These are phyloP conservation scores for Drosophila leontia DNA, from an alignment of 1,140 invertebrate genomes.

Conservation along the genomic window DNA sequence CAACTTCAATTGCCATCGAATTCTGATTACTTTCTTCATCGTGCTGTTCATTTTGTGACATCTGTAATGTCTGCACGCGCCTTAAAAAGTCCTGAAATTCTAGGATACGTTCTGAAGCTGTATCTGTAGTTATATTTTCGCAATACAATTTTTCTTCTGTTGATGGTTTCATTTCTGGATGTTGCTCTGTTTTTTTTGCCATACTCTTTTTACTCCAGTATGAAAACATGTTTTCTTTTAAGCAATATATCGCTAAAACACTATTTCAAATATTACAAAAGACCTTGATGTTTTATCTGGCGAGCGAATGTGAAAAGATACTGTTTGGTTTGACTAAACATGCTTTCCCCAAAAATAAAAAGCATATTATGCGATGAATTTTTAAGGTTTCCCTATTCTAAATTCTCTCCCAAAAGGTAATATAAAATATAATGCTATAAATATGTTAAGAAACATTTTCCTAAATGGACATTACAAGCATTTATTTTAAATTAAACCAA, in stretches of 20 bases:
- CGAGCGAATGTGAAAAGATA: conserved; percentile 13
- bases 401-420: background rate
- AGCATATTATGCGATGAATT: background rate
- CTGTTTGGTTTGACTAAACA: conserved; percentile 10
- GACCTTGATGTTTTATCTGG: conserved; percentile 61
- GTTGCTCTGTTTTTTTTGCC: background rate
- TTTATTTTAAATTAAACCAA: too few relatives aligned
- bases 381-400: background rate
- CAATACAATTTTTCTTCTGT: background rate
- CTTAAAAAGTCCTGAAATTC: conserved; percentile 73
- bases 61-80: conserved; percentile 66
- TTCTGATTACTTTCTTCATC: background rate
- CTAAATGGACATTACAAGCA: background rate
- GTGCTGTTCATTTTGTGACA: conserved; percentile 36
- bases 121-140: conserved; percentile 12
- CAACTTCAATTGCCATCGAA: conserved; percentile 53
- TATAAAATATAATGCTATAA: background rate
- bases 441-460: background rate
- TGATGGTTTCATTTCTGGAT: background rate
- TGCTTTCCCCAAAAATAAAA: conserved; percentile 6
- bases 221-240: conserved; percentile 55
- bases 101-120: conserved; percentile 14
- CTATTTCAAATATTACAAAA: conserved; percentile 12
- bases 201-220: conserved; percentile 62
- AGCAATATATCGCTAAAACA: background rate